Evolutionary conservation across 2,113 vertebrate genomes (phyloP).

Genomic region (Equus przewalskii): DNA sequence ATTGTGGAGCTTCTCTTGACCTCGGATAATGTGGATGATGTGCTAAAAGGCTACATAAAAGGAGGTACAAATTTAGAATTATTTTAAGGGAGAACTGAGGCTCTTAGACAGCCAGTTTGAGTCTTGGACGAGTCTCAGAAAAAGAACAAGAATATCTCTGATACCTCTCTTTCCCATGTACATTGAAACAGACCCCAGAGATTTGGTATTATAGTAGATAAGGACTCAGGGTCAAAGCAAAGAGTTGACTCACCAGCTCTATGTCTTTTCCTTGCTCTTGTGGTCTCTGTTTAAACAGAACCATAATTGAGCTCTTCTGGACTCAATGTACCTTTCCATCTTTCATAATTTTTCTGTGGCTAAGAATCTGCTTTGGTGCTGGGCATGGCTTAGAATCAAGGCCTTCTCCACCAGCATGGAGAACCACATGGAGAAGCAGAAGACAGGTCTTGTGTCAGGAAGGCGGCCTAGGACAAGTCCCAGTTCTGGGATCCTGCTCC

Average conservation of each 20-base stretch:
- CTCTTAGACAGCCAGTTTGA: neutral
- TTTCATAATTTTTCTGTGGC: neutral
- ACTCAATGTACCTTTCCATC: too few species aligned
- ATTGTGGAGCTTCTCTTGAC: conserved; percentile 94
- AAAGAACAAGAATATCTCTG: neutral
- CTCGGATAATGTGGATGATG: conserved; percentile 90
- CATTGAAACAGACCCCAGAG: neutral
- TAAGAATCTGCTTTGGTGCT: neutral
- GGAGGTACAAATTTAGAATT: conserved; percentile 90
- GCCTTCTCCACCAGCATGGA: fast-evolving
- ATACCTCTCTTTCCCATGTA: neutral
- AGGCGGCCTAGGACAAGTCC: too few species aligned
- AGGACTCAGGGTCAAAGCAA: neutral
- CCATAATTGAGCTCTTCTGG: neutral
- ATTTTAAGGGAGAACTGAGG: neutral
- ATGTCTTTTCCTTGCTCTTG: neutral
- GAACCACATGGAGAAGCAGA: neutral
- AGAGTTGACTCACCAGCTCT: neutral
- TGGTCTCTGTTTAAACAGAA: neutral
- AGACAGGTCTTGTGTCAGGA: neutral
- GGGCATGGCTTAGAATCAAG: neutral
- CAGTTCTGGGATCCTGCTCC: neutral
- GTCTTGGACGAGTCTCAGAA: neutral
- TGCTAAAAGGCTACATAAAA: conserved; percentile 88
- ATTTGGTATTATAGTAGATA: too few species aligned